Percentiles rank a stretch among this genome's conserved stretches.
Conservation (phyloP, 2,888 invertebrate species). For the Stictocephala bisonia region DNA sequence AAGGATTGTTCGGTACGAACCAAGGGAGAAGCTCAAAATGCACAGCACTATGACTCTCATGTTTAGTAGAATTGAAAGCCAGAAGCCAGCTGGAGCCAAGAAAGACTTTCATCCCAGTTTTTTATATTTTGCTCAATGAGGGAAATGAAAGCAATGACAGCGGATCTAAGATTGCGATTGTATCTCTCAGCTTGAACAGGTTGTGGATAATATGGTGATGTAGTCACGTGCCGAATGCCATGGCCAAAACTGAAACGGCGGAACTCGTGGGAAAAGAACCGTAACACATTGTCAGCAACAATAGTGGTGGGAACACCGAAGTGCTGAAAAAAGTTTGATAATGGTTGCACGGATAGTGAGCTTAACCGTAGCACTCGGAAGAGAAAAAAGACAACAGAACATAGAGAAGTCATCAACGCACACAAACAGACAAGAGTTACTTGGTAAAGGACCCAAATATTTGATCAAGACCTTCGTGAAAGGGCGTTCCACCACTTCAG, state of each 20-base stretch:
- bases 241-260: background rate
- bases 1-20: too few relatives aligned
- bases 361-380: background rate
- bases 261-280: slow-evolving; percentile 1
- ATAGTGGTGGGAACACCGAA: slow-evolving; percentile 16
- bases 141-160: slow-evolving; percentile 4
- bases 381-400: slow-evolving; percentile 14
- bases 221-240: background rate
- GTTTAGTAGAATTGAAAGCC: slow-evolving; percentile 9
- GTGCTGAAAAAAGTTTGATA: slow-evolving; percentile 14
- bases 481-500: background rate
- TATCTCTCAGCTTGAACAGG: slow-evolving; percentile 13
- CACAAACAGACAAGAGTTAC: slow-evolving; percentile 11
- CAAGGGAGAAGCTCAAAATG: slow-evolving; percentile 15
- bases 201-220: slow-evolving; percentile 16
- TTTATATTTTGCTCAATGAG: too few relatives aligned
- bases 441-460: slow-evolving; percentile 22
- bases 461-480: slow-evolving; percentile 28
- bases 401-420: slow-evolving; percentile 15
- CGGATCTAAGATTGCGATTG: slow-evolving; percentile 15
- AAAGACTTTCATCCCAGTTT: background rate
- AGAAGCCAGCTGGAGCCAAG: background rate
- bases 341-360: background rate
- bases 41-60: background rate
- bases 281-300: slow-evolving; percentile 20